phyloP scores from a whole-genome alignment of 1,140 invertebrate genomes.

The Pseudomyrmex sp. region DNA sequence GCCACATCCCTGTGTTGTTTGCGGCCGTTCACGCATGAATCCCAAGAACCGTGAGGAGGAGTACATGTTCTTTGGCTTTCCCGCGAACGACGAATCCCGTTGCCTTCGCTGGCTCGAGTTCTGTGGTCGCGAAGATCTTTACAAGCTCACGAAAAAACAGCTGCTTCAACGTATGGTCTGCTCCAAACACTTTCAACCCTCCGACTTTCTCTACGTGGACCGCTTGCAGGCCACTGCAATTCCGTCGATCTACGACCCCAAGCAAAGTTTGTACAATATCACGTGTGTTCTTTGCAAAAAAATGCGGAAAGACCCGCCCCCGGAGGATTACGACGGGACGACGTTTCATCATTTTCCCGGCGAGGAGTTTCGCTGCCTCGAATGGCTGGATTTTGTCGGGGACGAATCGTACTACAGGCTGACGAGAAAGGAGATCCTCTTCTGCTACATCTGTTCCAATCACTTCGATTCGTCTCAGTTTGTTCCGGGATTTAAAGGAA shows the following conservation, averaged over 20 bases:
- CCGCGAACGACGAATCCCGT: slow-evolving; percentile 81
- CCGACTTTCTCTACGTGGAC: slow-evolving; percentile 82
- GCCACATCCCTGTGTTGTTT: slow-evolving; percentile 84
- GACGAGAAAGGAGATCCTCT: slow-evolving; percentile 83
- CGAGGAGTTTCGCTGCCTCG: slow-evolving; percentile 83
- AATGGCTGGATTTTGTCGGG: slow-evolving; percentile 84
- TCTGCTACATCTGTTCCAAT: slow-evolving; percentile 84
- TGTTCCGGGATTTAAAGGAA: slow-evolving; percentile 77
- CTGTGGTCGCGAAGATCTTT: slow-evolving; percentile 83
- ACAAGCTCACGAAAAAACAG: slow-evolving; percentile 83
- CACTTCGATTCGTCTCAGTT: slow-evolving; percentile 83
- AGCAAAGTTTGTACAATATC: slow-evolving; percentile 83
- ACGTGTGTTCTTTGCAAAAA: slow-evolving; percentile 81
- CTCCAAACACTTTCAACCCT: slow-evolving; percentile 81
- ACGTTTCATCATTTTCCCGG: slow-evolving; percentile 85
- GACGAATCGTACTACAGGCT: slow-evolving; percentile 83
- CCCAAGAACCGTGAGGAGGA: slow-evolving; percentile 83
- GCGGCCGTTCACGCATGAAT: slow-evolving; percentile 84
- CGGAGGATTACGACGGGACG: slow-evolving; percentile 77
- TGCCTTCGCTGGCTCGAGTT: slow-evolving; percentile 84
- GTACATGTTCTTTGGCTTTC: slow-evolving; percentile 84
- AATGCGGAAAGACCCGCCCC: slow-evolving; percentile 79
- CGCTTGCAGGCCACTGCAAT: slow-evolving; percentile 80
- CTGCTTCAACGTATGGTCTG: slow-evolving; percentile 83
- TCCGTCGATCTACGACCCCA: slow-evolving; percentile 83